Base-by-base conservation (phyloP, 2,888 invertebrate species). In the Ptycholaimellus sp. region DNA sequence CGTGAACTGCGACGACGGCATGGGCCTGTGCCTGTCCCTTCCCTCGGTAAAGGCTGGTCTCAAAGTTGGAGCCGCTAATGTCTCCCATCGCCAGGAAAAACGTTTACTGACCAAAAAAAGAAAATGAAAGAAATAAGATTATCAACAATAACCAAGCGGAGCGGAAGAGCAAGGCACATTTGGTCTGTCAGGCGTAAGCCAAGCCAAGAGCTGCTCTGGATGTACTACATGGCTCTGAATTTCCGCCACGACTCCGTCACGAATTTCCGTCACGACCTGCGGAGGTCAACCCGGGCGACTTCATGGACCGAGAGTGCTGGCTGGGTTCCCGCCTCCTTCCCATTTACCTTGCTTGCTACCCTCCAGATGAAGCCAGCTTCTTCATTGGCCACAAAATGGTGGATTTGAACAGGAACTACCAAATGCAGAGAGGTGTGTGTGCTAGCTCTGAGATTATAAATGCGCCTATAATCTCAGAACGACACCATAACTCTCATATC, bases 241-340 rank as follows among this genome's bases (percentile, higher is more conserved):
- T 93, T 93, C 76, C 73, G 90, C 47, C 93, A 96, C 63, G 73
- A 93, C 47, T 96, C 96, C 93, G 65, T 93, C 55, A 87, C 90
- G 21, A 82, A 82, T 19, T 90, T 90, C 49, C 87, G 90, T 65
- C n/a, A n/a, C 69, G 93, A 43, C 81, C 90, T 36, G 83, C 87
- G 22, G 93, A 93, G 66, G 85, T 90, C 33, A 70, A 96, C 40
- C 93, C 93, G 13, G 83, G 82, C 40, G 51, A 44, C 23, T 37
- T 37, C 32, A 2, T 60, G 11, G 48, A 52, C 18, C 68, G 76
- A 66, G 87, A 90, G 47, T 85, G 85, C 61, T 76, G 87, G 49
- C 68, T 90, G 40, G 90, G 39, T 19, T 5, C 9, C n/a, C 27
- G 11, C 27, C 19, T 40, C 35, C 52, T 59, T 46, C 52, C 67